phyloP scores from a whole-genome alignment of 2,888 invertebrate species.

The Sinelater perroti region DNA sequence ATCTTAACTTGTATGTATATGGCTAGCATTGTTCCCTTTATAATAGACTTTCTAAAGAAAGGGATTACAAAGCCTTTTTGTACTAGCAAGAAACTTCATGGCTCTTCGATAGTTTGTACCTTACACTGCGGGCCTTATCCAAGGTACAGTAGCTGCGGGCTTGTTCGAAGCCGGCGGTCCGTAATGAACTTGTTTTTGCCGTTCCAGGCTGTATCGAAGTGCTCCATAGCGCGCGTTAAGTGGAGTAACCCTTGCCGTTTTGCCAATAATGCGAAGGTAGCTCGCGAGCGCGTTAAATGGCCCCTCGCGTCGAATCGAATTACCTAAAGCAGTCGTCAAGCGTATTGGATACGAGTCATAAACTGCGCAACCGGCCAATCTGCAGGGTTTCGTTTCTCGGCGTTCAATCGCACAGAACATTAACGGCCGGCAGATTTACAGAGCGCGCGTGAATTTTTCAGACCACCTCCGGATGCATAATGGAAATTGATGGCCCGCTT shows the following conservation, averaged over 20 bases:
- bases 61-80: too few species aligned
- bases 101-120: too few species aligned
- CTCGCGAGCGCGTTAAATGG: conserved; percentile 9
- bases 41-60: too few species aligned
- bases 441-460: conserved; percentile 13
- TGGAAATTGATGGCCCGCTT: conserved; percentile 18
- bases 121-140: too few species aligned
- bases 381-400: conserved; percentile 20
- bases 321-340: conserved; percentile 29
- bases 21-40: too few species aligned
- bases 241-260: conserved; percentile 11
- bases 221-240: neutral
- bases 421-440: conserved; percentile 20
- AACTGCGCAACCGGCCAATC: conserved; percentile 29
- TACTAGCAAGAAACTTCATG: too few species aligned
- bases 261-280: conserved; percentile 12
- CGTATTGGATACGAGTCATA: conserved; percentile 36
- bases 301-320: conserved; percentile 20
- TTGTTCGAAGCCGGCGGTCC: neutral
- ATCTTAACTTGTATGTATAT: too few species aligned
- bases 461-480: conserved; percentile 14
- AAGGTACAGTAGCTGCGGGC: too few species aligned
- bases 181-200: conserved; percentile 1
- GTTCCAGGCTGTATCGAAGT: neutral
- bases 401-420: conserved; percentile 14